Conservation (phyloP, 2,113 vertebrate genomes). For the Pholis gunnellus region DNA sequence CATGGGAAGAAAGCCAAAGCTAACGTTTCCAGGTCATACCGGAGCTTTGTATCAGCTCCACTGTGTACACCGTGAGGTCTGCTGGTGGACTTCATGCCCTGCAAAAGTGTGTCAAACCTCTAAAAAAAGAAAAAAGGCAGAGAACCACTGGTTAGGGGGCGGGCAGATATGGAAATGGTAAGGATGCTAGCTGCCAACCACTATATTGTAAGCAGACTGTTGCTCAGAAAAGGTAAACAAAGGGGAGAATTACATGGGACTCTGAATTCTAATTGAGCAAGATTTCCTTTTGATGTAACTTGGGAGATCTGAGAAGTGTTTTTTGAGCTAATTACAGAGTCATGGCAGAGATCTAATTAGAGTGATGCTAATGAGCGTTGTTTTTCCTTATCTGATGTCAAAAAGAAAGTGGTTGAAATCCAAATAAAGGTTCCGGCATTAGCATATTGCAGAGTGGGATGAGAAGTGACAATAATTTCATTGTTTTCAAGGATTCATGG, state of each 20-base stretch:
- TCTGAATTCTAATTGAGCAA: slow-evolving; percentile 76
- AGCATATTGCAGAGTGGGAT: slow-evolving; percentile 46
- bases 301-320: slow-evolving; percentile 74
- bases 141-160: slow-evolving; percentile 6
- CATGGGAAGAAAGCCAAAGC: neutral
- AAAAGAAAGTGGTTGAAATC: slow-evolving; percentile 71
- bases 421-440: slow-evolving; percentile 67
- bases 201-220: slow-evolving; percentile 38
- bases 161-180: slow-evolving; percentile 56
- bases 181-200: slow-evolving; percentile 59
- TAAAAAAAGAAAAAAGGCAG: slow-evolving; percentile 2
- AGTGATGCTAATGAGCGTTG: slow-evolving; percentile 82
- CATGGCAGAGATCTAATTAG: slow-evolving; percentile 79
- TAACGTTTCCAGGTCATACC: neutral
- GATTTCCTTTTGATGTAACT: slow-evolving; percentile 83
- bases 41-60: neutral
- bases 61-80: neutral
- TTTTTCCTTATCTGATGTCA: slow-evolving; percentile 79
- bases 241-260: slow-evolving; percentile 64
- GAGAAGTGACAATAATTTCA: slow-evolving; percentile 32
- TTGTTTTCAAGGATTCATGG: slow-evolving; percentile 49
- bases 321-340: slow-evolving; percentile 79
- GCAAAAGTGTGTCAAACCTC: slow-evolving; percentile 43
- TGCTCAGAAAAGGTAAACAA: slow-evolving; percentile 77
- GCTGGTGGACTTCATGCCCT: neutral